Evolutionary conservation across 2,797 vertebrate species (phyloP).

Genomic region (Ambastaia sidthimunki): DNA sequence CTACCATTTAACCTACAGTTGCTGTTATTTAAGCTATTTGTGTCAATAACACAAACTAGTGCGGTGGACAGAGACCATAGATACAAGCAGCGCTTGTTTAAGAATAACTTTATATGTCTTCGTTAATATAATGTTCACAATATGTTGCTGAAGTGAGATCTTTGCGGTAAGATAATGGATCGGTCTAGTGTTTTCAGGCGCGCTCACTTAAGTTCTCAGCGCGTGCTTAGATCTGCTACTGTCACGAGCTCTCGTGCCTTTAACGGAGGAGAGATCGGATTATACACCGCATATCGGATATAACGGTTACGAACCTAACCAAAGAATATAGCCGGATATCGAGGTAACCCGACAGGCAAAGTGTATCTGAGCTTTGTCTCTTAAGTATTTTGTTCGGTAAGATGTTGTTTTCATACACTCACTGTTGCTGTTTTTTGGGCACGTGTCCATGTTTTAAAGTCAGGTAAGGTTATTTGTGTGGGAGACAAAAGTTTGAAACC

Average conservation of each 20-base stretch:
- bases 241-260: neutral
- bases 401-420: slow-evolving; percentile 19
- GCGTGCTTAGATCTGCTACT: neutral
- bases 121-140: neutral
- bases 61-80: neutral
- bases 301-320: slow-evolving; percentile 78
- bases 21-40: neutral
- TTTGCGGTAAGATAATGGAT: slow-evolving; percentile 15
- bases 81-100: neutral
- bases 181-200: slow-evolving; percentile 19
- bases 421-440: slow-evolving; percentile 5
- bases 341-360: slow-evolving; percentile 72
- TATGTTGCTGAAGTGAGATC: neutral
- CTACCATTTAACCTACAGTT: slow-evolving; percentile 12
- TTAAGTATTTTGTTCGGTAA: neutral
- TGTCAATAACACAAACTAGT: neutral
- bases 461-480: slow-evolving; percentile 26
- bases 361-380: neutral
- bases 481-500: slow-evolving; percentile 25
- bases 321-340: slow-evolving; percentile 79
- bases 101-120: neutral
- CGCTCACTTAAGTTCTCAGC: slow-evolving; percentile 21
- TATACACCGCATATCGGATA: slow-evolving; percentile 2
- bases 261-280: neutral
- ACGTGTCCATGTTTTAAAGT: slow-evolving; percentile 31